Evolutionary conservation across 2,797 vertebrate genomes (phyloP).

Genomic region (Columba guinea): DNA sequence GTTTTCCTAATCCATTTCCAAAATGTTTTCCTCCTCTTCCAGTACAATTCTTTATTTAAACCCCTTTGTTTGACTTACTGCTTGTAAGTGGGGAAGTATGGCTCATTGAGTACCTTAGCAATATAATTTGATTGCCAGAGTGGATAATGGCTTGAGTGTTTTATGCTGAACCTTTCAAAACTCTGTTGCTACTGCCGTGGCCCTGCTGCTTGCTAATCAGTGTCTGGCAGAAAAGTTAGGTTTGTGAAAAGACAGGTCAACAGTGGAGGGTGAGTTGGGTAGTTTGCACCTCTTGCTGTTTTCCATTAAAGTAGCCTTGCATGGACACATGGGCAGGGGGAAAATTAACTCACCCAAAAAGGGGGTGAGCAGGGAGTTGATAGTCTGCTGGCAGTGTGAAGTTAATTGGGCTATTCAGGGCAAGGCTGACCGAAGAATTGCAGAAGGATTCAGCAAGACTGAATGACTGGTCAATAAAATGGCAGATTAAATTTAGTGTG

Average conservation of each 20-base stretch:
- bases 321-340: not conserved
- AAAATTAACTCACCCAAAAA: not conserved
- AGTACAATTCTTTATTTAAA: conserved; percentile 8
- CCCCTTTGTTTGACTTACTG: conserved; percentile 6
- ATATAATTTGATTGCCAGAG: not conserved
- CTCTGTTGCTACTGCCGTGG: not conserved
- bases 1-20: conserved; percentile 27
- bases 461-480: not conserved
- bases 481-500: not conserved
- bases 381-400: not conserved
- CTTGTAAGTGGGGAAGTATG: not conserved
- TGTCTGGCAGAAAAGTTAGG: not conserved
- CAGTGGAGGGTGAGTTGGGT: not conserved
- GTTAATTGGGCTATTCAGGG: not conserved
- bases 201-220: not conserved
- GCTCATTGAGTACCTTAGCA: not conserved
- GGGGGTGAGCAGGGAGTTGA: not conserved
- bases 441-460: not conserved
- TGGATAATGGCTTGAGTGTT: not conserved
- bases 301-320: not conserved
- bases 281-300: not conserved
- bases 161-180: conserved; percentile 23
- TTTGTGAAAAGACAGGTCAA: not conserved
- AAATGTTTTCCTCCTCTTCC: conserved; percentile 23
- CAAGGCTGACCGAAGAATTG: not conserved